Evolutionary conservation across 2,797 vertebrate genomes (phyloP).

Genomic region (Pygocentrus nattereri): DNA sequence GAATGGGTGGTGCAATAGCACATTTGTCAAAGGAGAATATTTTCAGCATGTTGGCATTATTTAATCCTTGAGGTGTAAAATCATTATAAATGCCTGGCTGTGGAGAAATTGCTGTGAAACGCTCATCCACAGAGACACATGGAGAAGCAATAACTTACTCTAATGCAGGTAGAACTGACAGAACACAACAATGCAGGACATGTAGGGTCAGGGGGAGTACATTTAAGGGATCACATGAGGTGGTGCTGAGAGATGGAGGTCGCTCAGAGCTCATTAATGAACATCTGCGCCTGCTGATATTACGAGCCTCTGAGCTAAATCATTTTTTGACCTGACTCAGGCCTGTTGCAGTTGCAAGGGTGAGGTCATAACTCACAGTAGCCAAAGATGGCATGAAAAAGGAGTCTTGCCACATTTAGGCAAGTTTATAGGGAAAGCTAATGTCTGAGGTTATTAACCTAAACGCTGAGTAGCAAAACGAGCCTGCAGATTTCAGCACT

Average conservation of each 20-base stretch:
- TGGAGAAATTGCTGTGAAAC: neutral
- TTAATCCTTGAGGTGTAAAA: too few species aligned
- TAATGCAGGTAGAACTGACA: conserved; percentile 20
- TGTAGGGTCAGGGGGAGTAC: neutral
- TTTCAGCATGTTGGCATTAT: neutral
- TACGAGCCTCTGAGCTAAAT: conserved; percentile 31
- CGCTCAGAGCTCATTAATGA: conserved; percentile 33
- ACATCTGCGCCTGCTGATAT: conserved; percentile 48
- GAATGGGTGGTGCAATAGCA: too few species aligned
- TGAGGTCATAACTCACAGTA: conserved; percentile 15
- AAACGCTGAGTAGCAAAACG: neutral
- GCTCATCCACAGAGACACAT: too few species aligned
- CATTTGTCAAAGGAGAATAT: neutral
- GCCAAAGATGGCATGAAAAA: neutral
- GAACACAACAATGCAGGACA: conserved; percentile 25
- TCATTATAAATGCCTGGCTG: neutral
- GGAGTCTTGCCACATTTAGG: conserved; percentile 8
- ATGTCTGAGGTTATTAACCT: neutral
- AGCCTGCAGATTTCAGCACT: neutral
- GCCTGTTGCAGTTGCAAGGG: conserved; percentile 1
- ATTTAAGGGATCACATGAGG: conserved; percentile 37
- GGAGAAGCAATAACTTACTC: conserved; percentile 3
- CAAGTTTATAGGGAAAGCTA: conserved; percentile 20
- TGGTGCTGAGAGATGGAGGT: conserved; percentile 35
- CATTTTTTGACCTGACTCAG: conserved; percentile 41